Evolutionary conservation across 2,113 vertebrate species (phyloP).

Genomic region (Pachycephala philippinensis): DNA sequence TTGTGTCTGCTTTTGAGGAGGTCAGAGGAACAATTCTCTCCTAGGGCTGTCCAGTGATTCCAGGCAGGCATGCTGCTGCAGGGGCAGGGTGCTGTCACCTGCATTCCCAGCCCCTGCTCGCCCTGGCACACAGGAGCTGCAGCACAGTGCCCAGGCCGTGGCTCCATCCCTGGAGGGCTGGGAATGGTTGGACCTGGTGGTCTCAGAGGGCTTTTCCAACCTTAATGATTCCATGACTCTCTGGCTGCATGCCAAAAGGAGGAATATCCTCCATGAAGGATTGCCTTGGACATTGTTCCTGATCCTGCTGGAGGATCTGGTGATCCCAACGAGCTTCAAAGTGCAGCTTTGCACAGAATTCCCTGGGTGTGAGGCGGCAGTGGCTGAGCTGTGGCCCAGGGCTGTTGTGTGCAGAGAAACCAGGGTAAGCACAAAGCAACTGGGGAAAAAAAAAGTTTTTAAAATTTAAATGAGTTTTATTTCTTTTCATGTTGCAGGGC

Average conservation of each 20-base stretch:
- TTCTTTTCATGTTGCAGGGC: background rate
- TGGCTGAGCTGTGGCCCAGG: background rate
- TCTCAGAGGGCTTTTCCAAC: background rate
- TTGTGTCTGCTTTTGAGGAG: background rate
- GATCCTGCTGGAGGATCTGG: background rate
- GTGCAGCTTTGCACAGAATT: background rate
- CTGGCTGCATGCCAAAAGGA: background rate
- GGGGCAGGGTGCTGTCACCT: background rate
- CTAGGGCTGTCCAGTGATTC: background rate
- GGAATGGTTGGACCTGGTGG: background rate
- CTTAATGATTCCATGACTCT: too few relatives aligned
- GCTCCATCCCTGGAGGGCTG: background rate
- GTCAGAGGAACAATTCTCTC: rapidly evolving
- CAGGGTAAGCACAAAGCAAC: background rate
- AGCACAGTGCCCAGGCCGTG: too few relatives aligned
- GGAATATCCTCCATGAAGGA: background rate
- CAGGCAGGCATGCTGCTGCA: background rate
- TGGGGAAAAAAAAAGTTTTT: background rate
- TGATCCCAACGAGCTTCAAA: background rate
- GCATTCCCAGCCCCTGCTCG: rapidly evolving
- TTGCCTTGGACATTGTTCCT: background rate
- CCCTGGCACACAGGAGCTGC: background rate
- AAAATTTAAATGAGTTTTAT: conserved; percentile 25
- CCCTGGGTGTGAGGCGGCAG: background rate
- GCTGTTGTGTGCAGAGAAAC: background rate